These are phyloP conservation scores for Eristalinus aeneus DNA, from an alignment of 2,888 invertebrate species.

Conservation along the genomic window DNA sequence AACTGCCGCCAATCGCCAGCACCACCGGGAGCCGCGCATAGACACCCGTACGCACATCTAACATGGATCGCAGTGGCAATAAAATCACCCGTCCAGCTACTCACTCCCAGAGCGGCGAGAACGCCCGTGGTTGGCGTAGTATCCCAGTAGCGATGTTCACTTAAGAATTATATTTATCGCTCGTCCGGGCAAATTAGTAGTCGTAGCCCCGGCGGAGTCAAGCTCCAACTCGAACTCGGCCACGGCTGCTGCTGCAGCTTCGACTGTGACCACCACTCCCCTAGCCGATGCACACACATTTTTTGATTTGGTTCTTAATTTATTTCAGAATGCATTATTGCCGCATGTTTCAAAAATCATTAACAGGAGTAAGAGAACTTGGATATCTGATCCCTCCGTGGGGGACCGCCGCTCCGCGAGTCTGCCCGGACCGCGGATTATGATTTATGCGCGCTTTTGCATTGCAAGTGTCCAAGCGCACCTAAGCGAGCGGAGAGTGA, in stretches of 20 bases:
- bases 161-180: conserved; percentile 71
- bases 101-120: not conserved
- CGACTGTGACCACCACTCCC: conserved; percentile 29
- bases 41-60: conserved; percentile 70
- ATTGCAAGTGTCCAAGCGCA: conserved; percentile 61
- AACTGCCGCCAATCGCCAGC: conserved; percentile 61
- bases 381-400: conserved; percentile 70
- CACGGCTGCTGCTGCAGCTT: not conserved
- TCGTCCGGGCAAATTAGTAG: conserved; percentile 69
- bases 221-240: not conserved
- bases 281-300: conserved; percentile 44
- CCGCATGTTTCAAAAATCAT: conserved; percentile 71
- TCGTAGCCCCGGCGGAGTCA: conserved; percentile 50
- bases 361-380: conserved; percentile 70
- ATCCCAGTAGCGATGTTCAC: conserved; percentile 71
- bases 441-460: conserved; percentile 65
- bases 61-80: conserved; percentile 70
- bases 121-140: conserved; percentile 31
- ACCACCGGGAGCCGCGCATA: conserved; percentile 43
- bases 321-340: conserved; percentile 69
- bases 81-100: conserved; percentile 60
- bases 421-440: conserved; percentile 47
- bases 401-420: conserved; percentile 59
- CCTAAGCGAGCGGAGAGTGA: conserved; percentile 9
- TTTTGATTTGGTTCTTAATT: conserved; percentile 70